phyloP scores from a whole-genome alignment of 2,888 invertebrate species.

The Autographa gamma region DNA sequence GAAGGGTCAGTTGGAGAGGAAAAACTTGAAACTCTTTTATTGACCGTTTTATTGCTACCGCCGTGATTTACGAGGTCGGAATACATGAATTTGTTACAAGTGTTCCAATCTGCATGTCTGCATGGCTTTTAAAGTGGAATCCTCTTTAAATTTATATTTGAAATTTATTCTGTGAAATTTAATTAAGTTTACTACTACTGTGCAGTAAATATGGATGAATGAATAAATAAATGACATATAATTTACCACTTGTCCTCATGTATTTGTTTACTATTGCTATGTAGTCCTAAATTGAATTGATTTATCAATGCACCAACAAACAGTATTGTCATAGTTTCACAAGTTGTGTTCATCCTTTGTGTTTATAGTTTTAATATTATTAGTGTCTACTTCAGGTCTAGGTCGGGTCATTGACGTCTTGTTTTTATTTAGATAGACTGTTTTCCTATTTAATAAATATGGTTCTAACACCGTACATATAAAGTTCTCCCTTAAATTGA shows the following conservation, averaged over 20 bases:
- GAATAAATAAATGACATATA: no score
- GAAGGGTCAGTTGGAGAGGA: constrained; percentile 24
- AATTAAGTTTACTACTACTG: background rate
- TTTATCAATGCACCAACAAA: no score
- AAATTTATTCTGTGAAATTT: background rate
- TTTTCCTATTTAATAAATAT: background rate
- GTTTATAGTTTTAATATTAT: constrained; percentile 28
- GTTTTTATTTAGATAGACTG: background rate
- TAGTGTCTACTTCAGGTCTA: constrained; percentile 9
- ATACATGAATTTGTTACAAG: constrained; percentile 10
- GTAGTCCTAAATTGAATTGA: no score
- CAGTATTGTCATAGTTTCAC: constrained; percentile 13
- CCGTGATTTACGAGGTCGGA: constrained; percentile 17
- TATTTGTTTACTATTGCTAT: no score
- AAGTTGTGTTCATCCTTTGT: constrained; percentile 18
- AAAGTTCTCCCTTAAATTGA: background rate
- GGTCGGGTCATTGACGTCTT: background rate
- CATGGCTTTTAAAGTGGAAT: constrained; percentile 9
- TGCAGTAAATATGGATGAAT: background rate
- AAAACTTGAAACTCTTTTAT: constrained; percentile 27
- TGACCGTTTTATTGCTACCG: constrained; percentile 11
- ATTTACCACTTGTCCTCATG: no score
- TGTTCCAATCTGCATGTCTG: constrained; percentile 7
- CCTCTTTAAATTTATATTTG: background rate
- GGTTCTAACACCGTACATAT: background rate